Conservation (phyloP, 2,113 vertebrate genomes). For the Nerophis lumbriciformis region DNA sequence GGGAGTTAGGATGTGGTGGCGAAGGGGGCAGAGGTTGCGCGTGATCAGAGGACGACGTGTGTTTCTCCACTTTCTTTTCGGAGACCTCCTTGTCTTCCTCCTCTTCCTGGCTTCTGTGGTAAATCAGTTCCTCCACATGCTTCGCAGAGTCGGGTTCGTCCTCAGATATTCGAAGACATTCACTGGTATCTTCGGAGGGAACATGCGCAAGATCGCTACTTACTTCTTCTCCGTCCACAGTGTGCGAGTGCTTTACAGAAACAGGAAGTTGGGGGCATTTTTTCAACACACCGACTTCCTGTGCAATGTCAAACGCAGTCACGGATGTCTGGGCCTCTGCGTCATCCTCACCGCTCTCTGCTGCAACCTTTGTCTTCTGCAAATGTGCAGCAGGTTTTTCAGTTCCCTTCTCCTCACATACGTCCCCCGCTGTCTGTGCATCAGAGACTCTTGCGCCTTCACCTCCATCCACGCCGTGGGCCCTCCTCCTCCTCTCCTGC, state of each 20-base stretch:
- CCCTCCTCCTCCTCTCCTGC: conserved; percentile 33
- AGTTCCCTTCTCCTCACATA: conserved; percentile 17
- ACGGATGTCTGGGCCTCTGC: conserved; percentile 42
- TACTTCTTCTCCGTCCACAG: conserved; percentile 52
- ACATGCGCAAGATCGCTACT: conserved; percentile 14
- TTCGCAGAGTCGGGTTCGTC: conserved; percentile 33
- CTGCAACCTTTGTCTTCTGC: conserved; percentile 22
- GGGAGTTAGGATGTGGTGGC: conserved; percentile 47
- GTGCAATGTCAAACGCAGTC: conserved; percentile 54
- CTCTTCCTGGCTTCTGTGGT: conserved; percentile 19
- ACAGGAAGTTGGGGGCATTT: conserved; percentile 71
- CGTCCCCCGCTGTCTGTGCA: neutral
- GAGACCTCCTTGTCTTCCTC: conserved; percentile 35
- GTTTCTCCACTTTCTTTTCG: conserved; percentile 33
- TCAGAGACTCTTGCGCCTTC: conserved; percentile 18
- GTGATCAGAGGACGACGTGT: conserved; percentile 34
- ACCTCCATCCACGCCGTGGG: conserved; percentile 12
- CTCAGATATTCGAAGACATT: conserved; percentile 21
- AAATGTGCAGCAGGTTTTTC: conserved; percentile 28
- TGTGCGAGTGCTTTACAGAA: conserved; percentile 49
- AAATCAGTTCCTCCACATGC: conserved; percentile 43
- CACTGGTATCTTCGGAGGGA: conserved; percentile 18
- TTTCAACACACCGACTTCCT: conserved; percentile 64
- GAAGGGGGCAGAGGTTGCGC: conserved; percentile 41
- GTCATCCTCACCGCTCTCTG: conserved; percentile 57